Conservation (phyloP, 2,113 vertebrate species). For the Butorides virescens region DNA sequence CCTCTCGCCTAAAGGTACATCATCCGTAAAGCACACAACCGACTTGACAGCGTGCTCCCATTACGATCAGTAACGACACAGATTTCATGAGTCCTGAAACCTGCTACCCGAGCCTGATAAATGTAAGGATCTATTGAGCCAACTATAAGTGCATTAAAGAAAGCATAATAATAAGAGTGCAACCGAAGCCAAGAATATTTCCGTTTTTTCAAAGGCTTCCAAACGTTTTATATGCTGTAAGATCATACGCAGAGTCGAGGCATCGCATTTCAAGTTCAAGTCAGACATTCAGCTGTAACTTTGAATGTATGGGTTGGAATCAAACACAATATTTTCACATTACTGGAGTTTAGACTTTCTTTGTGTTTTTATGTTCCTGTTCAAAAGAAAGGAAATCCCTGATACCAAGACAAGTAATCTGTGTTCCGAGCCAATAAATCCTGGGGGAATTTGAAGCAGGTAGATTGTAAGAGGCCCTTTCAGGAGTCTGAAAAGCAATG, state of each 20-base stretch:
- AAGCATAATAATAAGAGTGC: background rate
- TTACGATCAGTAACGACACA: background rate
- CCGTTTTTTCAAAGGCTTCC: constrained; percentile 13
- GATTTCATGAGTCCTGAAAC: background rate
- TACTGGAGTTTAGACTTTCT: constrained; percentile 44
- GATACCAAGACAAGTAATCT: constrained; percentile 57
- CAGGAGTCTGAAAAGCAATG: constrained; percentile 16
- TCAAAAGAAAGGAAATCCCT: constrained; percentile 60
- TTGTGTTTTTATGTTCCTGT: constrained; percentile 50
- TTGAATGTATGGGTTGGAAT: constrained; percentile 30
- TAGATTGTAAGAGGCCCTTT: constrained; percentile 50
- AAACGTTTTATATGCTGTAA: background rate
- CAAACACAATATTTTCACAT: constrained; percentile 57
- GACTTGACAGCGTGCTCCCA: background rate
- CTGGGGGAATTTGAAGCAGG: constrained; percentile 48
- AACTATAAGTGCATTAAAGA: constrained; percentile 6
- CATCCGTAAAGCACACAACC: background rate
- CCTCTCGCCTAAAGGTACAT: background rate
- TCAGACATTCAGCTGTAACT: constrained; percentile 39
- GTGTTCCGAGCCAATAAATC: constrained; percentile 54
- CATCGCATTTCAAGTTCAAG: constrained; percentile 27
- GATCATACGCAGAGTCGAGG: background rate
- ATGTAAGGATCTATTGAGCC: background rate
- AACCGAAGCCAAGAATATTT: constrained; percentile 38
- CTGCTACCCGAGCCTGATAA: background rate